Conservation (phyloP, 2,113 vertebrate genomes). For the Poeciliopsis occidentalis region DNA sequence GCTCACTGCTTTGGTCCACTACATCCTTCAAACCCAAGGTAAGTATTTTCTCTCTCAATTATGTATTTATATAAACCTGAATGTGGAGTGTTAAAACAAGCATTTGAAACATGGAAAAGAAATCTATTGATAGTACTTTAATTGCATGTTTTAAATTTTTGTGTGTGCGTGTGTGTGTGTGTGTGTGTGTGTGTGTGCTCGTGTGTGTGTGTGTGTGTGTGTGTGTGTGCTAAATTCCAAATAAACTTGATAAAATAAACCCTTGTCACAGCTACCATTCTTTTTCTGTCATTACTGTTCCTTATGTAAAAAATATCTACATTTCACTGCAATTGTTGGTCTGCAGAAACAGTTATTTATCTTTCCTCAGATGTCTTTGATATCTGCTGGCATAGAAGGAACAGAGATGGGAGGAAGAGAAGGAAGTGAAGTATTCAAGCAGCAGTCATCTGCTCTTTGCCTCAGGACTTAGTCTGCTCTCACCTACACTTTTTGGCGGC, state of each 20-base stretch:
- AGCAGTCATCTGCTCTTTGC: constrained; percentile 62
- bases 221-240: neutral
- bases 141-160: neutral
- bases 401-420: constrained; percentile 10
- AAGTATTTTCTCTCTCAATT: constrained; percentile 89
- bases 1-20: constrained; percentile 90
- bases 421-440: constrained; percentile 35
- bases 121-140: constrained; percentile 81
- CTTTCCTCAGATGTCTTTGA: constrained; percentile 51
- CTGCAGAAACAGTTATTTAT: constrained; percentile 60
- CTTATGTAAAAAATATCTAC: constrained; percentile 25
- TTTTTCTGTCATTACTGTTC: constrained; percentile 13
- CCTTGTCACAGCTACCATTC: neutral
- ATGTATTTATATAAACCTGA: constrained; percentile 78
- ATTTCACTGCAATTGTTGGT: constrained; percentile 52
- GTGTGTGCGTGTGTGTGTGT: too few relatives aligned
- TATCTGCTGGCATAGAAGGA: constrained; percentile 40
- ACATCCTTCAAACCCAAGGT: constrained; percentile 84
- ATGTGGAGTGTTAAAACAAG: neutral
- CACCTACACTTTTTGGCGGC: constrained; percentile 73
- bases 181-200: too few relatives aligned
- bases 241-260: neutral
- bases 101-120: constrained; percentile 77
- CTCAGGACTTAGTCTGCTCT: constrained; percentile 71
- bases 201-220: too few relatives aligned